These are phyloP conservation scores for Acronicta alni DNA, from an alignment of 2,888 invertebrate species.

Conservation along the genomic window DNA sequence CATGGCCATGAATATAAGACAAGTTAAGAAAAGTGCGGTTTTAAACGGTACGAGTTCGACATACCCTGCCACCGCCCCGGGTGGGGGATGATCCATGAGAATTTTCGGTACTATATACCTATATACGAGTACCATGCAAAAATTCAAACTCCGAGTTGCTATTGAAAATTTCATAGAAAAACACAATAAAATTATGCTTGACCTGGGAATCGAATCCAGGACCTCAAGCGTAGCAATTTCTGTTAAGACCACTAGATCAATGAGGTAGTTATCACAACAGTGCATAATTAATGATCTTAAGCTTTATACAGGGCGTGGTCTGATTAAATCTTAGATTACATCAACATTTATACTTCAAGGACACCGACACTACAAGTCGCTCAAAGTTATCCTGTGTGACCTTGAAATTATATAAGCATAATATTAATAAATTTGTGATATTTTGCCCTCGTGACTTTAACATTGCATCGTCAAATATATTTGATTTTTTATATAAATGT, in stretches of 20 bases:
- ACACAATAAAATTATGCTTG: too few relatives aligned
- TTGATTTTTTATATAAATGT: constrained; percentile 2
- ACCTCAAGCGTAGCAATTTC: neutral
- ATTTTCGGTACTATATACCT: too few relatives aligned
- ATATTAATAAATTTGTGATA: constrained; percentile 1
- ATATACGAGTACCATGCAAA: too few relatives aligned
- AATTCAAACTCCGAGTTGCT: too few relatives aligned
- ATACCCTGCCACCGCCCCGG: too few relatives aligned
- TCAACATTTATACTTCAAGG: neutral
- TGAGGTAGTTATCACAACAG: neutral
- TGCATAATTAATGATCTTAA: too few relatives aligned
- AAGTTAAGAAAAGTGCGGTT: too few relatives aligned
- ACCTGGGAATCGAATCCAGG: neutral
- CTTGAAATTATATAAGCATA: constrained; percentile 6
- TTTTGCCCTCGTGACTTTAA: constrained; percentile 1
- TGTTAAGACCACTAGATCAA: neutral
- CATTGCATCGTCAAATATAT: neutral
- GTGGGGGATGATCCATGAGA: too few relatives aligned
- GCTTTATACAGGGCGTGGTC: too few relatives aligned
- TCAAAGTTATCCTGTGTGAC: neutral
- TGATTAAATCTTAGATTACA: too few relatives aligned
- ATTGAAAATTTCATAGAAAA: neutral
- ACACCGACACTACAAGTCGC: constrained; percentile 2
- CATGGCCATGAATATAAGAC: too few relatives aligned
- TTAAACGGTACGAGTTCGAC: too few relatives aligned